phyloP scores from a whole-genome alignment of 2,797 vertebrate species.

The Enteromius radiatus region DNA sequence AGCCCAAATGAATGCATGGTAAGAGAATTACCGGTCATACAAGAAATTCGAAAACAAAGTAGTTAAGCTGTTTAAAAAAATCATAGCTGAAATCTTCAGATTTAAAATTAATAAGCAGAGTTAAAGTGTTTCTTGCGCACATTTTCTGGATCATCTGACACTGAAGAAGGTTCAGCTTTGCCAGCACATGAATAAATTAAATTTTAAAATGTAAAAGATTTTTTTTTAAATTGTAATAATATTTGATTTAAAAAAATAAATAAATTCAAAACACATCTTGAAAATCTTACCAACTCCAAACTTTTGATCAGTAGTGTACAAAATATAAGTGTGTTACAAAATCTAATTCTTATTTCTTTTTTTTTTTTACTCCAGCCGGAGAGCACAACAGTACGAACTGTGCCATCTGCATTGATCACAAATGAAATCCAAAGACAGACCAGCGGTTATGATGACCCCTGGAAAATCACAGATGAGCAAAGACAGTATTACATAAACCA shows the following conservation, averaged over 20 bases:
- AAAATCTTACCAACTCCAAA: background rate
- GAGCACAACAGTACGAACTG: constrained; percentile 93
- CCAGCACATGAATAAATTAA: background rate
- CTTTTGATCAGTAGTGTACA: background rate
- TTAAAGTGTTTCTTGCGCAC: background rate
- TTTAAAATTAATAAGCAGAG: background rate
- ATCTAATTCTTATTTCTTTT: constrained; percentile 61
- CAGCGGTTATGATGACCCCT: constrained; percentile 95
- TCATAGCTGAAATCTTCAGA: background rate
- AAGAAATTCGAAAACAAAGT: constrained; percentile 30
- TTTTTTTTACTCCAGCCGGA: constrained; percentile 75
- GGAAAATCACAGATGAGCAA: constrained; percentile 99
- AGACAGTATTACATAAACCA: constrained; percentile 99
- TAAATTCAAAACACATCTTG: too few species aligned
- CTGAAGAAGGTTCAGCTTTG: background rate
- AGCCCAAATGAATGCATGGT: constrained; percentile 17
- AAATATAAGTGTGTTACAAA: background rate
- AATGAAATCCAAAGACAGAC: constrained; percentile 99
- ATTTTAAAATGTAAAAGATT: background rate
- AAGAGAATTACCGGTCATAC: constrained; percentile 18
- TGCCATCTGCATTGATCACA: constrained; percentile 86
- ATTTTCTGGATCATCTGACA: background rate
- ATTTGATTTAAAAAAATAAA: too few species aligned
- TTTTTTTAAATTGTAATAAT: background rate
- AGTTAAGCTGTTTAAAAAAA: constrained; percentile 11